phyloP scores from a whole-genome alignment of 2,888 invertebrate genomes.

The Cephonodes hylas region DNA sequence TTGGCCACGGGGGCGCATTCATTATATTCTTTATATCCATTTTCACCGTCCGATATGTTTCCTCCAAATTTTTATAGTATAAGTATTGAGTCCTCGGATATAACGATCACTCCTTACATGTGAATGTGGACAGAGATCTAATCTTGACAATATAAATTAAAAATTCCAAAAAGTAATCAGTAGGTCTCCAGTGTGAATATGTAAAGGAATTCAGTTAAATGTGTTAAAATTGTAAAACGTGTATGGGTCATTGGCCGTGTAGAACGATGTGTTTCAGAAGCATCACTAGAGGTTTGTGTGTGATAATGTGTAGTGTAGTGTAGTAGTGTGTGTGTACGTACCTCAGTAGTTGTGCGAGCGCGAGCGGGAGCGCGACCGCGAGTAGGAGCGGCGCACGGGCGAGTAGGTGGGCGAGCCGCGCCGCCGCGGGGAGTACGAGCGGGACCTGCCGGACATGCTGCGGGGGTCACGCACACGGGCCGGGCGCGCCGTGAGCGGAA shows the following conservation, averaged over 20 bases:
- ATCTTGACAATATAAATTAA: not conserved
- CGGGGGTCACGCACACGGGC: too few species aligned
- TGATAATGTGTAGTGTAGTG: not conserved
- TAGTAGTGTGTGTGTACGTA: slow-evolving; percentile 16
- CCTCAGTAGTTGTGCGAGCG: slow-evolving; percentile 71
- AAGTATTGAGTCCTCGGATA: not conserved
- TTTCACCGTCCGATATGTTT: not conserved
- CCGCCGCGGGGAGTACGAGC: slow-evolving; percentile 90
- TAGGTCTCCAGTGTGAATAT: not conserved
- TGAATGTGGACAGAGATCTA: not conserved
- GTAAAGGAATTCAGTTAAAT: not conserved
- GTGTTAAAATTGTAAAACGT: too few species aligned
- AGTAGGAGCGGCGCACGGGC: slow-evolving; percentile 92
- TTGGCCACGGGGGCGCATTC: not conserved
- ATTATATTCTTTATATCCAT: not conserved
- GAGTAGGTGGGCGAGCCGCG: slow-evolving; percentile 97
- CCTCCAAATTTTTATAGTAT: not conserved
- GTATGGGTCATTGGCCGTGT: too few species aligned
- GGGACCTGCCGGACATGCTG: slow-evolving; percentile 60
- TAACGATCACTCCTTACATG: not conserved
- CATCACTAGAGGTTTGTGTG: too few species aligned
- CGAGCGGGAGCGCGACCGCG: slow-evolving; percentile 85
- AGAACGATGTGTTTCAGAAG: too few species aligned
- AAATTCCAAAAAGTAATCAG: not conserved
- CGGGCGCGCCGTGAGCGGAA: too few species aligned